Evolutionary conservation across 2,113 vertebrate genomes (phyloP).

Genomic region (Vireo altiloquus): DNA sequence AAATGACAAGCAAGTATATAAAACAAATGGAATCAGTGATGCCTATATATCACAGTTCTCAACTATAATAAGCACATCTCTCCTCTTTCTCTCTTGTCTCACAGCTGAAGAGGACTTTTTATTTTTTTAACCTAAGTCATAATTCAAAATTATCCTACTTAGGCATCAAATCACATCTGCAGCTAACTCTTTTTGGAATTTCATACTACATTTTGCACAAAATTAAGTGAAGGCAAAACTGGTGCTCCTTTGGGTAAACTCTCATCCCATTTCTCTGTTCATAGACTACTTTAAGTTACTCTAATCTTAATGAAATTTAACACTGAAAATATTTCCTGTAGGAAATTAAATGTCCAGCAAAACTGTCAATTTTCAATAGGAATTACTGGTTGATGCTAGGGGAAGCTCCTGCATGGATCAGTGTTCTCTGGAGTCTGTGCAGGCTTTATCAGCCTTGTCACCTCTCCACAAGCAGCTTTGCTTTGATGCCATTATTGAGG

Average conservation of each 20-base stretch:
- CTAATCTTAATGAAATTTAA: not conserved
- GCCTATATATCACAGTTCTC: slow-evolving; percentile 19
- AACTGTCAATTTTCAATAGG: not conserved
- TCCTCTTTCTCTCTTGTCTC: not conserved
- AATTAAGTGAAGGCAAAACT: not conserved
- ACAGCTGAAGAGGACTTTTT: not conserved
- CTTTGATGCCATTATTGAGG: not conserved
- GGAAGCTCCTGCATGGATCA: not conserved
- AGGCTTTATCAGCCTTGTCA: not conserved
- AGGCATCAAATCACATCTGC: not conserved
- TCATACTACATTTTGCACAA: not conserved
- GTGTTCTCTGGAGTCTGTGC: not conserved
- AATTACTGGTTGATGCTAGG: not conserved
- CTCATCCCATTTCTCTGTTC: not conserved
- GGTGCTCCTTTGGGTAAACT: not conserved
- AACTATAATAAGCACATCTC: slow-evolving; percentile 16
- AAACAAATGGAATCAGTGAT: slow-evolving; percentile 49
- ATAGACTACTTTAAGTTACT: not conserved
- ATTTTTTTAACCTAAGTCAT: not conserved
- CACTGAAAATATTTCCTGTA: not conserved
- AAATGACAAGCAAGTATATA: slow-evolving; percentile 50
- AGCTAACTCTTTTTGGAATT: not conserved
- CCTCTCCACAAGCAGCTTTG: not conserved
- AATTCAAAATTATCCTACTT: slow-evolving; percentile 20
- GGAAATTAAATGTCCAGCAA: not conserved